Evolutionary conservation across 2,888 invertebrate genomes (phyloP).

Genomic region (Acronicta psi): DNA sequence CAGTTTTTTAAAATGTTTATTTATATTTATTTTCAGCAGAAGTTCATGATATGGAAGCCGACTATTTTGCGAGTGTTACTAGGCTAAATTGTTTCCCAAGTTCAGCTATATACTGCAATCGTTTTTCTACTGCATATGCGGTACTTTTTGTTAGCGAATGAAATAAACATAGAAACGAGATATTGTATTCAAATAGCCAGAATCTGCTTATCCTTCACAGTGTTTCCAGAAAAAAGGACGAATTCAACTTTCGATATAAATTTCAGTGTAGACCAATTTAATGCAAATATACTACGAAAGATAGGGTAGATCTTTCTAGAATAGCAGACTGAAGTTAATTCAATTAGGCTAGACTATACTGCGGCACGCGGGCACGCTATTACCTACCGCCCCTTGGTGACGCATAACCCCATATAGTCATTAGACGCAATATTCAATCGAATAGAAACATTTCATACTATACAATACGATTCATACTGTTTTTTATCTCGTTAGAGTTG

Average conservation of each 20-base stretch:
- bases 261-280: too few relatives aligned
- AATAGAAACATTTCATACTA: neutral
- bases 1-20: neutral
- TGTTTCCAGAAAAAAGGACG: neutral
- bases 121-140: too few relatives aligned
- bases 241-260: neutral
- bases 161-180: too few relatives aligned
- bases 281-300: too few relatives aligned
- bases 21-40: neutral
- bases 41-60: neutral
- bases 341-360: constrained; percentile 16
- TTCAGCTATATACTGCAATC: neutral
- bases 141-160: too few relatives aligned
- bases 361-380: constrained; percentile 22
- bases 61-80: neutral
- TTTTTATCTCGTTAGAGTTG: too few relatives aligned
- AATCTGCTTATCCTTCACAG: neutral
- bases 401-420: constrained; percentile 17
- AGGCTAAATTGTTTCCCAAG: neutral
- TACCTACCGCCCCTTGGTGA: constrained; percentile 13
- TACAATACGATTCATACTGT: too few relatives aligned
- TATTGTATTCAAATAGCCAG: neutral
- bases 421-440: constrained; percentile 15
- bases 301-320: neutral
- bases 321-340: constrained; percentile 6